Conservation (phyloP, 1,140 invertebrate species). For the Ephestia elutella region DNA sequence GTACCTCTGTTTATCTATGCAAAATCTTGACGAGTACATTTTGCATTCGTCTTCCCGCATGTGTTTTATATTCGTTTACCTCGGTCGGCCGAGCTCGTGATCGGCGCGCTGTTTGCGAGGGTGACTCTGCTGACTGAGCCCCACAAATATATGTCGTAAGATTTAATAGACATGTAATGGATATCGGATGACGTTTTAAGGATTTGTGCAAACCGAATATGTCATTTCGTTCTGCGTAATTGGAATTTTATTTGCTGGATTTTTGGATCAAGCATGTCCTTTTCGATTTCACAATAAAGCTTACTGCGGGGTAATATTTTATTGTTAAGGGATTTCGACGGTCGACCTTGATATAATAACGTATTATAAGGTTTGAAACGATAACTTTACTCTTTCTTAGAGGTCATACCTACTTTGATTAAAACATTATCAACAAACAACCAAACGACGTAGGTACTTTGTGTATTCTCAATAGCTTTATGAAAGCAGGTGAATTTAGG, state of each 20-base stretch:
- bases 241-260: conserved; percentile 70
- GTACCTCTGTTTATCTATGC: conserved; percentile 66
- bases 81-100: conserved; percentile 66
- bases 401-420: too few species aligned
- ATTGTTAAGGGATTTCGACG: not conserved
- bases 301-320: conserved; percentile 4
- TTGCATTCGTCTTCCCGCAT: conserved; percentile 70
- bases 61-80: conserved; percentile 74
- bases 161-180: conserved; percentile 75
- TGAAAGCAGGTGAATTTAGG: too few species aligned
- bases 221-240: conserved; percentile 66
- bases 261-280: conserved; percentile 51
- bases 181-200: conserved; percentile 75
- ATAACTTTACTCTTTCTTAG: not conserved
- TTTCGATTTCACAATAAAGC: conserved; percentile 38
- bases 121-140: conserved; percentile 68
- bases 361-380: not conserved
- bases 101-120: conserved; percentile 70
- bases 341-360: not conserved
- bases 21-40: conserved; percentile 68
- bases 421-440: too few species aligned
- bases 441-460: too few species aligned
- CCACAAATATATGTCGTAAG: conserved; percentile 73
- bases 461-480: too few species aligned
- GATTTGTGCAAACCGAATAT: conserved; percentile 74